Conservation (phyloP, 2,888 invertebrate species). For the Dendrolimus pini region DNA sequence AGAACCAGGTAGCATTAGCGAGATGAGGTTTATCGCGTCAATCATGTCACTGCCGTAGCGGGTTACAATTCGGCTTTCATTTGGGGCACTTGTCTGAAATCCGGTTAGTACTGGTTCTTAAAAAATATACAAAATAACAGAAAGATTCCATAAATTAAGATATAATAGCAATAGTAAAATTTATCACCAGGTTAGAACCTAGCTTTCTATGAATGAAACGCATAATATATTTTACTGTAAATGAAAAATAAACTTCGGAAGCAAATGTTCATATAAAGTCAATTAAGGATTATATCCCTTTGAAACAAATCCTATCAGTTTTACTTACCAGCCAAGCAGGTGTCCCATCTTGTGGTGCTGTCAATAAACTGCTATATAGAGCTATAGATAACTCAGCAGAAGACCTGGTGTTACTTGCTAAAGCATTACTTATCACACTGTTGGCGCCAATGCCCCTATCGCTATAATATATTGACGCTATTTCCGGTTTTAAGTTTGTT, state of each 20-base stretch:
- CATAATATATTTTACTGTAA: too few species aligned
- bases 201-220: too few species aligned
- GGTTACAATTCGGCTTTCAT: conserved; percentile 62
- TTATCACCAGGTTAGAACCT: too few species aligned
- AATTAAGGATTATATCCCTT: too few species aligned
- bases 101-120: not conserved
- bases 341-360: conserved; percentile 34
- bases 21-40: conserved; percentile 82
- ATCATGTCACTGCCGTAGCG: conserved; percentile 80
- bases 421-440: conserved; percentile 44
- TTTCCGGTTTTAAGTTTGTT: conserved; percentile 30
- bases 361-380: conserved; percentile 41
- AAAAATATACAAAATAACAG: not conserved
- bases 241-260: too few species aligned
- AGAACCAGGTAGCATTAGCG: conserved; percentile 84
- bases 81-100: conserved; percentile 46
- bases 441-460: conserved; percentile 47
- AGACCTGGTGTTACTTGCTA: conserved; percentile 26
- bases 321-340: conserved; percentile 54
- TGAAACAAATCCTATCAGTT: too few species aligned
- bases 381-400: conserved; percentile 39
- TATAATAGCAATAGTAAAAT: too few species aligned
- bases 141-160: not conserved
- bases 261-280: too few species aligned
- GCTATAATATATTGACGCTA: conserved; percentile 43